These are phyloP conservation scores for Eublepharis macularius DNA, from an alignment of 2,113 vertebrate species.

Conservation along the genomic window DNA sequence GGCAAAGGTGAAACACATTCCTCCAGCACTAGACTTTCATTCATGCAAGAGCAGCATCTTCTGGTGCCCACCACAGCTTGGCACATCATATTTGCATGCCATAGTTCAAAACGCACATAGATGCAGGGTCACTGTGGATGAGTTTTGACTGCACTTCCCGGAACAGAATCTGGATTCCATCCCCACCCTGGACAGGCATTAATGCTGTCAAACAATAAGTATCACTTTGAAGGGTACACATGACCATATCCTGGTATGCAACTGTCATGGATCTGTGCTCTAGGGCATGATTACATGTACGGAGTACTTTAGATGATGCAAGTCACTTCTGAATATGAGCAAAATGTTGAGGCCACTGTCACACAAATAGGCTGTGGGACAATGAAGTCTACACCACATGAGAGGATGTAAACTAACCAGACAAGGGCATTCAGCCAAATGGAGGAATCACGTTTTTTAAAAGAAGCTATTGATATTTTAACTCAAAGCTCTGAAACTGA, in stretches of 20 bases:
- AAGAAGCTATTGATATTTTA: not conserved
- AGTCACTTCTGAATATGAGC: not conserved
- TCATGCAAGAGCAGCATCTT: too few relatives aligned
- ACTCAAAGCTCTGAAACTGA: not conserved
- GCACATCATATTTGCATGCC: too few relatives aligned
- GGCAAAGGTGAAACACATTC: too few relatives aligned
- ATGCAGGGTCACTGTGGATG: not conserved
- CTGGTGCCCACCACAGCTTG: too few relatives aligned
- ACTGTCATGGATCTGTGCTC: not conserved
- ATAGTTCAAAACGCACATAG: too few relatives aligned
- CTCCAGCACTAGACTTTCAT: too few relatives aligned
- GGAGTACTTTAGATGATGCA: not conserved
- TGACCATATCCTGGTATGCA: not conserved
- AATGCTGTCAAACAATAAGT: not conserved
- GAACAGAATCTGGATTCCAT: not conserved
- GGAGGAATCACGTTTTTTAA: not conserved
- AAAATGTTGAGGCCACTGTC: constrained; percentile 7
- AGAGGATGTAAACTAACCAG: constrained; percentile 7
- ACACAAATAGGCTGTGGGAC: not conserved
- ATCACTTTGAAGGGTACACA: not conserved
- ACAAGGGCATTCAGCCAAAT: not conserved
- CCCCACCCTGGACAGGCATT: not conserved
- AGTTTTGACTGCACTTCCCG: not conserved
- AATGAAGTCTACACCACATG: constrained; percentile 10
- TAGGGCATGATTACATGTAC: not conserved